Evolutionary conservation across 92 coral and sea anemone genomes (phyloP).

Genomic region (Actinernus sp.): DNA sequence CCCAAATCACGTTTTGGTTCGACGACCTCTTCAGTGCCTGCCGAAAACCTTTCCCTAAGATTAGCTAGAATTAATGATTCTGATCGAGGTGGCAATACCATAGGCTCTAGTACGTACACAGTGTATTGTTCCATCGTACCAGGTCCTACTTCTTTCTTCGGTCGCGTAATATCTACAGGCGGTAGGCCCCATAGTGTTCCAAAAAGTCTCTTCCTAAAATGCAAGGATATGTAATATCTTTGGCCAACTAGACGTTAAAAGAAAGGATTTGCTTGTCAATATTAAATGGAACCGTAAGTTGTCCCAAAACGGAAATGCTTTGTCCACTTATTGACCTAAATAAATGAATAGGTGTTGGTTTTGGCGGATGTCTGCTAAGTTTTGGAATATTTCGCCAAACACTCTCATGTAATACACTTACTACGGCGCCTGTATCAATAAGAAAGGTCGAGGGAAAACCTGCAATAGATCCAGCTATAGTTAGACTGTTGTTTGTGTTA

Average conservation of each 20-base stretch:
- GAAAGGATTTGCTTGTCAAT: background rate
- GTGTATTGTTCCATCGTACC: background rate
- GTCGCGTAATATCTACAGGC: no score
- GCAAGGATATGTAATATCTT: constrained; percentile 24
- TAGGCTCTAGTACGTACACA: constrained; percentile 12
- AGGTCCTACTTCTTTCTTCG: no score
- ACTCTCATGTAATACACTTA: constrained; percentile 6
- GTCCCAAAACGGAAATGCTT: constrained; percentile 23
- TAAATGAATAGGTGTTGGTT: background rate
- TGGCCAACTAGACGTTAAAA: constrained; percentile 1
- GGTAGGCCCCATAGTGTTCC: constrained; percentile 12
- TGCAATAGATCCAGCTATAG: constrained; percentile 5
- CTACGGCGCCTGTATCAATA: constrained; percentile 55
- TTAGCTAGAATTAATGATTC: constrained; percentile 53
- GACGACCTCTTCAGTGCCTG: constrained; percentile 30
- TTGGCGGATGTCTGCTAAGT: background rate
- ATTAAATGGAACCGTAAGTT: background rate
- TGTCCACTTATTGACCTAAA: constrained; percentile 53
- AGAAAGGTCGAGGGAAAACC: constrained; percentile 9
- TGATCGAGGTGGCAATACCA: constrained; percentile 42
- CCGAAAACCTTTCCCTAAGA: background rate
- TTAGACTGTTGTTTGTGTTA: no score
- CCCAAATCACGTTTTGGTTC: constrained; percentile 35
- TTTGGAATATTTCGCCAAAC: background rate
- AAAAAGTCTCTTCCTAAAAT: constrained; percentile 54